These are phyloP conservation scores for Eupithecia insigniata DNA, from an alignment of 2,888 invertebrate genomes.

Conservation along the genomic window DNA sequence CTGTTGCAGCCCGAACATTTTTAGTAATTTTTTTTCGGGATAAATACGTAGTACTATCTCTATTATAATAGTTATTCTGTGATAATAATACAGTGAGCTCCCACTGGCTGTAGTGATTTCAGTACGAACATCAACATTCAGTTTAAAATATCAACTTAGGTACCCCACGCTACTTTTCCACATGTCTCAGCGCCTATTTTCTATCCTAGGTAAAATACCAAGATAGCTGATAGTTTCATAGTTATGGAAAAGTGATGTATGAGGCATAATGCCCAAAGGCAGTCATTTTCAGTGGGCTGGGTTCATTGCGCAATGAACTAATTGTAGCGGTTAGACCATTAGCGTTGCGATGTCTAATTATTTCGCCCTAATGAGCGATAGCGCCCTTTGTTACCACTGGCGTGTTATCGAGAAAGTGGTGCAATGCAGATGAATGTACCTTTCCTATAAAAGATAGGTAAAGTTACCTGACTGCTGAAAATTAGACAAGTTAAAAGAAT, in stretches of 20 bases:
- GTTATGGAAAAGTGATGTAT: background rate
- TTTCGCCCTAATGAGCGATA: slow-evolving; percentile 48
- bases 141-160: background rate
- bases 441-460: background rate
- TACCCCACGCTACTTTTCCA: background rate
- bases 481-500: background rate
- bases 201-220: background rate
- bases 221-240: background rate
- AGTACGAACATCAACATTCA: background rate
- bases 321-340: slow-evolving; percentile 45
- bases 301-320: slow-evolving; percentile 43
- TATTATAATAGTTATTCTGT: no score
- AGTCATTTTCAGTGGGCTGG: slow-evolving; percentile 23
- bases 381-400: slow-evolving; percentile 45
- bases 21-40: no score
- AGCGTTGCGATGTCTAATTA: slow-evolving; percentile 46
- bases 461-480: background rate
- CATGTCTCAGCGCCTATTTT: background rate
- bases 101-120: background rate
- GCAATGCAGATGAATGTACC: slow-evolving; percentile 10
- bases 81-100: background rate
- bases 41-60: no score
- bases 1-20: slow-evolving; percentile 78
- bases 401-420: slow-evolving; percentile 26
- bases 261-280: slow-evolving; percentile 3